Conservation (phyloP, 2,113 vertebrate species). For the Microcebus ravelobensis region DNA sequence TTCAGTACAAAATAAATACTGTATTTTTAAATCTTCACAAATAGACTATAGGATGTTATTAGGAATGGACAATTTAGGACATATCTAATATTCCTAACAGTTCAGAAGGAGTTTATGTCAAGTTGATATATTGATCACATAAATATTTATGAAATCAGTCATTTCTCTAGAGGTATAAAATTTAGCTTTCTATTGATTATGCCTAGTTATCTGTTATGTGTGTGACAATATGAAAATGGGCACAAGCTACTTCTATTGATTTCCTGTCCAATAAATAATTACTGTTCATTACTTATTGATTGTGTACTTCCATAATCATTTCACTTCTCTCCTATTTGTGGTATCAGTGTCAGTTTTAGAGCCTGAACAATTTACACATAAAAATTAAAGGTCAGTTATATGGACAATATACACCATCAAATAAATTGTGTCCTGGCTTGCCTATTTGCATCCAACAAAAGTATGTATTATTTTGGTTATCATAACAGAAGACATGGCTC, state of each 20-base stretch:
- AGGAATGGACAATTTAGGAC: background rate
- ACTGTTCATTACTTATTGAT: slow-evolving; percentile 83
- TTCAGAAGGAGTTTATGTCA: slow-evolving; percentile 60
- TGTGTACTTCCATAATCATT: slow-evolving; percentile 76
- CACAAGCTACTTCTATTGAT: slow-evolving; percentile 80
- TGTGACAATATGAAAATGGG: slow-evolving; percentile 82
- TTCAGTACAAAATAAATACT: background rate
- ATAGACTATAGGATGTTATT: background rate
- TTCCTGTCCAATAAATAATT: slow-evolving; percentile 85
- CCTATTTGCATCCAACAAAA: background rate
- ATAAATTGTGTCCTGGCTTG: background rate
- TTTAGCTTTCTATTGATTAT: slow-evolving; percentile 83
- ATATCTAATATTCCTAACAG: slow-evolving; percentile 26
- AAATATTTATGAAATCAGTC: slow-evolving; percentile 83
- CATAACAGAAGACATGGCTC: too few species aligned
- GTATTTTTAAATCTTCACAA: background rate
- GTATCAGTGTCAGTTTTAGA: slow-evolving; percentile 67
- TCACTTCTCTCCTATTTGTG: slow-evolving; percentile 68
- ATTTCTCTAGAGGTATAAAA: slow-evolving; percentile 63
- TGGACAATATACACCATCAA: background rate
- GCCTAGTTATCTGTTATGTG: slow-evolving; percentile 82
- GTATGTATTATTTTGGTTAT: background rate
- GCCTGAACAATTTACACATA: slow-evolving; percentile 55
- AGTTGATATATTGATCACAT: slow-evolving; percentile 65
- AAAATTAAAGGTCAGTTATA: slow-evolving; percentile 63